Base-by-base conservation (phyloP, 2,888 invertebrate genomes). In the Chirona hameri region DNA sequence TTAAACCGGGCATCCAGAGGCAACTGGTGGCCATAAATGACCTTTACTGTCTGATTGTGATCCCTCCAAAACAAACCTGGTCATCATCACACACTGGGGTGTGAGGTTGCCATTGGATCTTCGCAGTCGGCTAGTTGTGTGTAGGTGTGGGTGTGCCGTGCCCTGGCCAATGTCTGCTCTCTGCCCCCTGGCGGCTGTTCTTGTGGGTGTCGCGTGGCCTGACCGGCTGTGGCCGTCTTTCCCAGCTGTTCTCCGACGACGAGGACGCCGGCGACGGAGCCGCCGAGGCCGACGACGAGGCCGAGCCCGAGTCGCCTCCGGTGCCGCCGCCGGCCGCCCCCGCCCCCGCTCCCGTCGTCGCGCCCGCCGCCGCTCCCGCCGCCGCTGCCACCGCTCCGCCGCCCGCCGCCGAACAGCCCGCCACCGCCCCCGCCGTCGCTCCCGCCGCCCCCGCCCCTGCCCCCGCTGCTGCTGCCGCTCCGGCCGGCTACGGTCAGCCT, bases 241-340 rank as follows among this genome's bases (percentile, higher is more conserved):
- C 69, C 7, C 81, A 92, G 87, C 91, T 92, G 81, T 91, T 91
- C 86, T 89, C 87, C 85, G 91, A 91, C 84, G 93, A 93, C 86
- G 92, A 92, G 86, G 91, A 91, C 84, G 90, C 90, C 84, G 88
- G 87, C 29, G 90, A 89, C 82, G 90, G 90, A 79, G 90, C 90
- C 87, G 90, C 90, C 81, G 93, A 93, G 86, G 93, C 92, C 86
- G 93, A 93, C 85, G 76, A 76, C 76, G 76, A 76, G 76, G 76
- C 76, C 24, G 76, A 76, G 76, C 76, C 76, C 24, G 76, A 76
- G 46, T 39, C 76, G 39, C 76, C 76, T 18, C 76, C 76, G 76
- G 46, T 39, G 76, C 76, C 76, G 76, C 76, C 15, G 76, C 76
- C 76, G 18, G 24, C 39, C 39, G 39, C 76, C 46, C 10, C 46